Percentiles rank a stretch among this genome's conserved stretches.
Evolutionary conservation across 2,797 vertebrate genomes (phyloP).

Genomic region (Sebastes vulpes): DNA sequence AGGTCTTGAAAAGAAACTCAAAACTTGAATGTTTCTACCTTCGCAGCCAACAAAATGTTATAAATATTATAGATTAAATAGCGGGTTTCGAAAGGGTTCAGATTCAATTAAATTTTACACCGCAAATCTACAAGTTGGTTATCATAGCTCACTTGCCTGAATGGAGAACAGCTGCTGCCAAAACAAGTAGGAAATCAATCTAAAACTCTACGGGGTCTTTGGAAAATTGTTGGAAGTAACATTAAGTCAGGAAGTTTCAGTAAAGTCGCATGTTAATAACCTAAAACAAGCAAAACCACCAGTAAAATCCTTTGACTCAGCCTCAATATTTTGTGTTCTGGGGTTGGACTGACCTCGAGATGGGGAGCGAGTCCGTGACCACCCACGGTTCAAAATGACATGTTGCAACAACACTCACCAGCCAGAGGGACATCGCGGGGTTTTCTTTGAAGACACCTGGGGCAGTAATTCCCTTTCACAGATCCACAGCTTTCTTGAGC

Average conservation of each 20-base stretch:
- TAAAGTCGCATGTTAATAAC: not conserved
- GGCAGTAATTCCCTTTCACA: constrained; percentile 58
- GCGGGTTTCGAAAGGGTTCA: not conserved
- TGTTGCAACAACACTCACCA: constrained; percentile 81
- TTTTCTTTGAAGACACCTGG: constrained; percentile 61
- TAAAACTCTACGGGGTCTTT: not conserved
- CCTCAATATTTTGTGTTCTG: not conserved
- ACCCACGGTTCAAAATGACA: constrained; percentile 35
- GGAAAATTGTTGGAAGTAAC: not conserved
- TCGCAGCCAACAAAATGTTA: not conserved
- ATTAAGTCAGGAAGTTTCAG: not conserved
- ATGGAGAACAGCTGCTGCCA: not conserved
- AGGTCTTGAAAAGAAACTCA: not conserved
- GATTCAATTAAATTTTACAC: not conserved
- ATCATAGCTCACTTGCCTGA: not conserved
- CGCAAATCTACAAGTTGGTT: not conserved
- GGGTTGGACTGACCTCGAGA: not conserved
- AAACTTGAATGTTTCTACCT: not conserved
- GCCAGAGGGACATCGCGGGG: constrained; percentile 82
- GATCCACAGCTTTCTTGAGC: constrained; percentile 53
- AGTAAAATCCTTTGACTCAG: not conserved
- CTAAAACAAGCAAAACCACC: not conserved
- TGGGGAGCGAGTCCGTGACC: constrained; percentile 36
- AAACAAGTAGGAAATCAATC: not conserved
- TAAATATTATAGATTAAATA: not conserved